A percentile compares a stretch with the other conserved stretches of the same genome.
Evolutionary conservation across 2,113 vertebrate species (phyloP).

Genomic region (Cnemophilus loriae): DNA sequence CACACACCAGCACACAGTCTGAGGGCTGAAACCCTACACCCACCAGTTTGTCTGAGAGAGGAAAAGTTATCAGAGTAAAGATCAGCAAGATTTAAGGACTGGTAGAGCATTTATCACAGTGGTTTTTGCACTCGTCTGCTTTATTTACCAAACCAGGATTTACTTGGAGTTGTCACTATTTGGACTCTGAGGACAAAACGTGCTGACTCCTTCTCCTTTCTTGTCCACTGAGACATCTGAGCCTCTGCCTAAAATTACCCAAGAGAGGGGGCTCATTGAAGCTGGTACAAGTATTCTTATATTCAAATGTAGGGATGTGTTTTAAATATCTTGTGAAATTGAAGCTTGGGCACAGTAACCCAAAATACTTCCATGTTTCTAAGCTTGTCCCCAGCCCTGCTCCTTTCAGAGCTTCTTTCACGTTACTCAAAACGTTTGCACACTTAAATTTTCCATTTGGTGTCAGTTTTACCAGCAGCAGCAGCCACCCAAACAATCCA

Average conservation of each 20-base stretch:
- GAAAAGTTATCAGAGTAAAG: slow-evolving; percentile 5
- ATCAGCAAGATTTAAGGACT: slow-evolving; percentile 20
- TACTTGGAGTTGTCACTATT: not conserved
- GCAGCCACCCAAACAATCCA: not conserved
- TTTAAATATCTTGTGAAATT: slow-evolving; percentile 29
- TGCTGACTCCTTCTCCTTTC: not conserved
- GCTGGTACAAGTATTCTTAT: not conserved
- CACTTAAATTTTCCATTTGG: not conserved
- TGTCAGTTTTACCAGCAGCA: not conserved
- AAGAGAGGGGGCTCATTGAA: not conserved
- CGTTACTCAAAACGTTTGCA: not conserved
- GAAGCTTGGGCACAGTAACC: not conserved
- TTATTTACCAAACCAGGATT: not conserved
- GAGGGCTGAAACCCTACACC: not conserved
- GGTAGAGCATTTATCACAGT: not conserved
- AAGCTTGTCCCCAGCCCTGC: not conserved
- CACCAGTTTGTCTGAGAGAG: not conserved
- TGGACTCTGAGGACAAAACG: not conserved
- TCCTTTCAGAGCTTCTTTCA: not conserved
- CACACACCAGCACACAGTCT: not conserved
- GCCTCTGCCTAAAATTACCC: not conserved
- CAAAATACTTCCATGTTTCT: not conserved
- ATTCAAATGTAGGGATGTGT: not conserved
- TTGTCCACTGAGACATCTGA: not conserved
- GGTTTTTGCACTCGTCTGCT: not conserved